Base-by-base conservation (phyloP, 2,888 invertebrate genomes). In the Stenodera caucasica region DNA sequence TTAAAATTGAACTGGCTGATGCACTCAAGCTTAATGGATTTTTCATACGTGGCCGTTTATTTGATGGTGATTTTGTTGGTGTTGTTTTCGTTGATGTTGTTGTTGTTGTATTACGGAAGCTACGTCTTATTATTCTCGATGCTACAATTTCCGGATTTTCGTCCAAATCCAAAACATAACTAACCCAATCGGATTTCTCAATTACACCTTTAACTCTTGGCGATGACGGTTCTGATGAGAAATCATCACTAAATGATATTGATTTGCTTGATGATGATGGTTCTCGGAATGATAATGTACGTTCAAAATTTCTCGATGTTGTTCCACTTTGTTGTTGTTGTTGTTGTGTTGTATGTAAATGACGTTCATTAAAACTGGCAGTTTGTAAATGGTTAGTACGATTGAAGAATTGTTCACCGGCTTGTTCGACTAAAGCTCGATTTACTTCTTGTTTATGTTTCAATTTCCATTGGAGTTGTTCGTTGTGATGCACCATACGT, bases 391-490 rank as follows among this genome's bases (percentile, higher is more conserved):
- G 33, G 35, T 72, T 63, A n/a, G 74, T 72, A 18, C 77, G 72
- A 60, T 72, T 77, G 55, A 78, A 75, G 1, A 53, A 57, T 18
- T 70, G 72, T 21, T 62, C 66, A 12, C 70, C 67, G 29, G 77
- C 72, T 45, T 80, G 76, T 65, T 81, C 81, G 11, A 79, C 68
- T 3, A 82, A 77, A 53, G 80, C 80, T 32, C 74, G 78, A 15
- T 84, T 82, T 49, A 91, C 90, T 80, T 92, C 90, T 58, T 89
- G 89, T 77, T 91, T 92, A 78, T 93, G 92, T 72, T 90, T 85
- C 60, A 96, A 84, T 75, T 91, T 91, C 88, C 93, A 96, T 72
- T 91, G 86, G 2, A 96, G 84, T 80, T 95, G 93, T 81, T 96
- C 96, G 76, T 94, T 95, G 75, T 91, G 88, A 75, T 91, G 90